These are phyloP conservation scores for Ctena decussata DNA, from an alignment of 2,888 invertebrate species.

Conservation along the genomic window DNA sequence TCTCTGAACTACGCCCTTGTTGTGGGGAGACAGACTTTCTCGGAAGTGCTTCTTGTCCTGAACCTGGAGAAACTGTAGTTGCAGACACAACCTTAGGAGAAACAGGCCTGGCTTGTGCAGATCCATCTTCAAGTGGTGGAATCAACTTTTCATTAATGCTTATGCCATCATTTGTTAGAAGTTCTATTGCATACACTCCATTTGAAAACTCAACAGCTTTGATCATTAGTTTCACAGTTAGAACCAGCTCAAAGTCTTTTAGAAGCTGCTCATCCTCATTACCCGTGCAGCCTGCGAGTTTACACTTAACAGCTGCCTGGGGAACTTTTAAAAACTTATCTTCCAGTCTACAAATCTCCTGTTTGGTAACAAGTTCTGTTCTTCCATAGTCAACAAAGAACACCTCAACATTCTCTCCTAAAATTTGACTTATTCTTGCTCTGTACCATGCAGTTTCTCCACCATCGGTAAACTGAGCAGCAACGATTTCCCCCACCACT, in stretches of 20 bases:
- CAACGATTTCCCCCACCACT: slow-evolving; percentile 63
- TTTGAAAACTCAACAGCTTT: slow-evolving; percentile 17
- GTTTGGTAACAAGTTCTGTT: slow-evolving; percentile 89
- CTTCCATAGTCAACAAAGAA: slow-evolving; percentile 84
- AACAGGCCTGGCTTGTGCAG: neutral
- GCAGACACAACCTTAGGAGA: neutral
- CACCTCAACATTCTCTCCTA: slow-evolving; percentile 69
- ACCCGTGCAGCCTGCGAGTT: slow-evolving; percentile 28
- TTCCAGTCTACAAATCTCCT: slow-evolving; percentile 81
- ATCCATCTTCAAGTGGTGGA: neutral
- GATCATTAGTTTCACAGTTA: slow-evolving; percentile 37
- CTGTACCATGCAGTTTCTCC: slow-evolving; percentile 79
- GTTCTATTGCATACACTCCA: slow-evolving; percentile 60
- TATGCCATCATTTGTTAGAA: slow-evolving; percentile 42
- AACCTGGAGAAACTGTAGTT: neutral
- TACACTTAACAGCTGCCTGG: slow-evolving; percentile 69
- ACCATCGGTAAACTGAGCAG: slow-evolving; percentile 49
- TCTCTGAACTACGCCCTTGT: slow-evolving; percentile 22
- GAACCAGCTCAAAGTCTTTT: slow-evolving; percentile 27
- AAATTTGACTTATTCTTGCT: slow-evolving; percentile 67
- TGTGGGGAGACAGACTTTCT: slow-evolving; percentile 39
- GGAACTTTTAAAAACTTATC: slow-evolving; percentile 58
- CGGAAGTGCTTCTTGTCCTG: slow-evolving; percentile 31
- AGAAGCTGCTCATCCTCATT: slow-evolving; percentile 23
- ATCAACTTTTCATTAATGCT: slow-evolving; percentile 48